These are phyloP conservation scores for Nyctereutes procyonoides DNA, from an alignment of 2,113 vertebrate genomes.

Conservation along the genomic window DNA sequence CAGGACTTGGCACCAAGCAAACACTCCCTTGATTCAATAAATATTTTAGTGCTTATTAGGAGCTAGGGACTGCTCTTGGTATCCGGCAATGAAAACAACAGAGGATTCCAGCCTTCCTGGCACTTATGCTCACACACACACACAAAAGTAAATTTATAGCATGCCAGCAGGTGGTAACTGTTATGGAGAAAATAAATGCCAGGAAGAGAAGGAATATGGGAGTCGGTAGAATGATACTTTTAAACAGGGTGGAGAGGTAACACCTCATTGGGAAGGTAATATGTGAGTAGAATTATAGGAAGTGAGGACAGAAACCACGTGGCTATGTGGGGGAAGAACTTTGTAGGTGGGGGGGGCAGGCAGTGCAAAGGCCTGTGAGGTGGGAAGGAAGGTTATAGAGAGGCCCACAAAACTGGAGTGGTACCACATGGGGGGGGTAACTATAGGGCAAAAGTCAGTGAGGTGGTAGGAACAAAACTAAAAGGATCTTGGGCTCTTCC, in stretches of 20 bases:
- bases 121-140: not conserved
- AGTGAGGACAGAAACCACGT: not conserved
- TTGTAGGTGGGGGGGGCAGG: not conserved
- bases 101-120: not conserved
- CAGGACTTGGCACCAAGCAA: not conserved
- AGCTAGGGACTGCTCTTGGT: not conserved
- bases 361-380: not conserved
- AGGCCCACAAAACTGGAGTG: not conserved
- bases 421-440: accelerated
- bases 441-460: too few species aligned
- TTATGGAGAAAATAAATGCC: not conserved
- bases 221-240: not conserved
- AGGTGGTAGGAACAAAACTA: not conserved
- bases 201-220: not conserved
- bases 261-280: not conserved
- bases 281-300: not conserved
- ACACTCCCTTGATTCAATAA: not conserved
- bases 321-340: not conserved
- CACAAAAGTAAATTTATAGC: not conserved
- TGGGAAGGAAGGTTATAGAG: not conserved
- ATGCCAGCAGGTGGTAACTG: not conserved
- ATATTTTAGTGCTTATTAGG: not conserved
- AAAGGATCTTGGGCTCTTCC: not conserved
- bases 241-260: not conserved
- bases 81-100: not conserved